Conservation (phyloP, 2,797 vertebrate genomes). For the Gambelia wislizenii region DNA sequence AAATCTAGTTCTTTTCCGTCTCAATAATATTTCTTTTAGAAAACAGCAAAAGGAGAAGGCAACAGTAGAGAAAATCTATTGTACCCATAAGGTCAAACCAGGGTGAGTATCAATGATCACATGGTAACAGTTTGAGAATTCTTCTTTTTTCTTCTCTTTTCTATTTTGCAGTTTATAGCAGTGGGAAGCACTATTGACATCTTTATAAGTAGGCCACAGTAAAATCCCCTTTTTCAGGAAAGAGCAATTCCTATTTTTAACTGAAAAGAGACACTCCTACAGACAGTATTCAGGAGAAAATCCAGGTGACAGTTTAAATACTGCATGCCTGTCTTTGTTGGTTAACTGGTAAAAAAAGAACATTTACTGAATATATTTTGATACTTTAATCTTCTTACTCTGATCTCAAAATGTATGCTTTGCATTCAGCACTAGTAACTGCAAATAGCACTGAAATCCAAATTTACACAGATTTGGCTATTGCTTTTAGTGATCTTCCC, state of each 20-base stretch:
- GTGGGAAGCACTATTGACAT: neutral
- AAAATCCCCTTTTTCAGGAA: neutral
- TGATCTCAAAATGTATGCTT: neutral
- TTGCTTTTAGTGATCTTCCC: neutral
- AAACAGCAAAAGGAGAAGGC: neutral
- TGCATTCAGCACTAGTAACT: slow-evolving; percentile 26
- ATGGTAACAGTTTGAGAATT: neutral
- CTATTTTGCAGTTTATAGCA: neutral
- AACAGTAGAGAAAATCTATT: neutral
- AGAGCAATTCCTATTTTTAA: neutral
- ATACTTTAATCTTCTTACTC: slow-evolving; percentile 32
- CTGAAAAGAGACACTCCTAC: neutral
- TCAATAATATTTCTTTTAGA: neutral
- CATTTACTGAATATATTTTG: slow-evolving; percentile 44
- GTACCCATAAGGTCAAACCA: neutral
- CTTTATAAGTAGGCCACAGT: neutral
- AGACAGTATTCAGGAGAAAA: neutral
- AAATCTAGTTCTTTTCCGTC: slow-evolving; percentile 4
- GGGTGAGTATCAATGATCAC: neutral
- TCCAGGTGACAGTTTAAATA: neutral
- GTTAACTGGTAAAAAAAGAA: neutral
- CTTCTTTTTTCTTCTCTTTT: neutral
- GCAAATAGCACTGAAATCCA: neutral
- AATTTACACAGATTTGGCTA: neutral
- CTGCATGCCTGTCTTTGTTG: neutral